A percentile compares a stretch with the other conserved stretches of the same genome.
Evolutionary conservation across 2,888 invertebrate species (phyloP).

Genomic region (Acrocyrtus sp.): DNA sequence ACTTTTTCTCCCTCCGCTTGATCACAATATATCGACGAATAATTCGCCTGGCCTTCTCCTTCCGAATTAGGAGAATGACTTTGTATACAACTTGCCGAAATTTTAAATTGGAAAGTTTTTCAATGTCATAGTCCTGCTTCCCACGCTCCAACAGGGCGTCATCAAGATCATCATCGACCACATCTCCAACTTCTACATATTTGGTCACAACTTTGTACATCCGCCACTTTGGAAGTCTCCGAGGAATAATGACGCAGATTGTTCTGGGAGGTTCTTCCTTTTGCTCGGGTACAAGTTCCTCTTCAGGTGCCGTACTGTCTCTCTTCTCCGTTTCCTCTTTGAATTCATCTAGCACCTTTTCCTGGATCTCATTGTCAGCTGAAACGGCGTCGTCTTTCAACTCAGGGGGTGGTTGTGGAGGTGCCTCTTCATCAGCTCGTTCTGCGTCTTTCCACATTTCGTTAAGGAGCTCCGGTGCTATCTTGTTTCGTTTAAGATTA

Average conservation of each 20-base stretch:
- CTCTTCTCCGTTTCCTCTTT: too few species aligned
- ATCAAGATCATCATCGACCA: neutral
- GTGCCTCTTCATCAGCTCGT: neutral
- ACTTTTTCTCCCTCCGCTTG: neutral
- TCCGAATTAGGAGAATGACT: constrained; percentile 5
- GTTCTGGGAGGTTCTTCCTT: neutral
- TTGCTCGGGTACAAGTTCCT: too few species aligned
- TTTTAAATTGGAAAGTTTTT: neutral
- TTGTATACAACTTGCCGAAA: constrained; percentile 5
- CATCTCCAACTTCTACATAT: neutral
- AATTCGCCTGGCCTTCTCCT: neutral
- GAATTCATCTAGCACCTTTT: too few species aligned
- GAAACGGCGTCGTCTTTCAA: too few species aligned
- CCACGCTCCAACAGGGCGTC: neutral
- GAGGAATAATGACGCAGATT: neutral
- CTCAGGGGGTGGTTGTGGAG: too few species aligned
- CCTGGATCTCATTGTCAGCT: too few species aligned
- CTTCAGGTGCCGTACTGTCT: too few species aligned
- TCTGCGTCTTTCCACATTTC: neutral
- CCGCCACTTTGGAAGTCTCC: constrained; percentile 2
- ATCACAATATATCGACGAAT: neutral
- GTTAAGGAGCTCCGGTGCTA: neutral
- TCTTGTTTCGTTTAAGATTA: neutral
- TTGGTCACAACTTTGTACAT: constrained; percentile 7
- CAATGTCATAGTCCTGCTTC: neutral